Evolutionary conservation across 2,113 vertebrate genomes (phyloP), one percentile per base, ranked within the genome.

Genomic region (Struthidea cinerea): DNA sequence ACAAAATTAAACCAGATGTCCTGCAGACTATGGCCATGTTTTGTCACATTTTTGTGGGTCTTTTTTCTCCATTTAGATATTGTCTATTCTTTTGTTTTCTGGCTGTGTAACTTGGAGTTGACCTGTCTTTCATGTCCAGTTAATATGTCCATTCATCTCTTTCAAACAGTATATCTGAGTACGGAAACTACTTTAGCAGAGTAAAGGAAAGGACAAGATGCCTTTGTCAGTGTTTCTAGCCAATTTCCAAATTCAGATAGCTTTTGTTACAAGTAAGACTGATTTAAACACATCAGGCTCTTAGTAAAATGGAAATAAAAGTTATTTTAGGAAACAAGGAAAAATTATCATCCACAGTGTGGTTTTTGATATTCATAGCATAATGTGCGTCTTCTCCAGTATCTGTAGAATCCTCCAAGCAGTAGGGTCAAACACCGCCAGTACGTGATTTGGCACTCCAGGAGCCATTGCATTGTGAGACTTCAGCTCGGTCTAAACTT

Each of bases 391-490:
- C 6, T 75, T 56, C 11, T 69, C 37, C 26, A 46, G 4, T 30
- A 44, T 53, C 21, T 19, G 13, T 9, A 71, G 13, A 67, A 28
- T 11, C 1, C 4, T 60, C 30, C 30, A 73, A 76, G 23, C 12
- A 52, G 10, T 64, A 21, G 39, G 24, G 24, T 91, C 57, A 59
- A 52, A 47, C 3, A 57, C 2, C n/a, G 10, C 42, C 47, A 55
- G 3, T 61, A 55, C 16, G 13, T 50, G 12, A 50, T 24, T 41
- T 60, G 24, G 6, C 32, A 35, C 12, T 74, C 42, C 24, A 44
- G 35, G 22, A 60, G 6, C 6, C 37, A 33, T 4, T 42, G 7
- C 0, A 1, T 0, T 47, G 7, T 35, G 30, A 57, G 10, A 7
- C 39, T 76, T 71, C 9, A 9, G 57, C 46, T 28, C 42, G 90